Evolutionary conservation across 2,888 invertebrate genomes (phyloP).

Genomic region (Drosophila fungiperda): DNA sequence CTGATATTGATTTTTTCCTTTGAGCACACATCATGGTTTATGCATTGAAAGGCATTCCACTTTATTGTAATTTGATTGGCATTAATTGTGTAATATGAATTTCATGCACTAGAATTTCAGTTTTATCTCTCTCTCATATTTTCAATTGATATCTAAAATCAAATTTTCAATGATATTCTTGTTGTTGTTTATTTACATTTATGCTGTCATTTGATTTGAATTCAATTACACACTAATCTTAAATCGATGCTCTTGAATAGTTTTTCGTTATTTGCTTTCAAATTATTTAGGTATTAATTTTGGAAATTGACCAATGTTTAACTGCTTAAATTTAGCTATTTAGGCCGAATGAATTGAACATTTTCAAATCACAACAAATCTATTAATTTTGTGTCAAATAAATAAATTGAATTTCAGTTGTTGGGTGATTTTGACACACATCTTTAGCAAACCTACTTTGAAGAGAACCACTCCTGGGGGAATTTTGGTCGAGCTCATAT

Average conservation of each 20-base stretch:
- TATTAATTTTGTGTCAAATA: neutral
- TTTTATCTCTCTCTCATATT: neutral
- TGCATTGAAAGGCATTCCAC: slow-evolving; percentile 3
- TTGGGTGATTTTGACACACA: neutral
- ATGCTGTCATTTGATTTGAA: slow-evolving; percentile 1
- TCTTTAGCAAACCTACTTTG: slow-evolving; percentile 6
- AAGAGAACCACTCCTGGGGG: neutral
- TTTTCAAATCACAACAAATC: no score
- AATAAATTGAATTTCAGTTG: no score
- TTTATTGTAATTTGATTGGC: slow-evolving; percentile 20
- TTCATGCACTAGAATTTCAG: slow-evolving; percentile 12
- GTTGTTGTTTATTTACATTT: slow-evolving; percentile 3
- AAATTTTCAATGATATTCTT: neutral
- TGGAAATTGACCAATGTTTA: no score
- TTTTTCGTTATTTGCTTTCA: neutral
- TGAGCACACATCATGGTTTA: slow-evolving; percentile 1
- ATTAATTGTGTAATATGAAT: slow-evolving; percentile 17
- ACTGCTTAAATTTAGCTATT: neutral
- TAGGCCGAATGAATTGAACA: no score
- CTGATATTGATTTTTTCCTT: slow-evolving; percentile 26
- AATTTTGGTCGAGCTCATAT: slow-evolving; percentile 4
- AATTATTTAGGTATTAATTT: neutral
- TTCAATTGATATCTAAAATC: neutral
- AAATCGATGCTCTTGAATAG: neutral
- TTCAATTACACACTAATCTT: slow-evolving; percentile 6